phyloP scores from a whole-genome alignment of 2,113 vertebrate genomes.

The Struthidea cinerea region DNA sequence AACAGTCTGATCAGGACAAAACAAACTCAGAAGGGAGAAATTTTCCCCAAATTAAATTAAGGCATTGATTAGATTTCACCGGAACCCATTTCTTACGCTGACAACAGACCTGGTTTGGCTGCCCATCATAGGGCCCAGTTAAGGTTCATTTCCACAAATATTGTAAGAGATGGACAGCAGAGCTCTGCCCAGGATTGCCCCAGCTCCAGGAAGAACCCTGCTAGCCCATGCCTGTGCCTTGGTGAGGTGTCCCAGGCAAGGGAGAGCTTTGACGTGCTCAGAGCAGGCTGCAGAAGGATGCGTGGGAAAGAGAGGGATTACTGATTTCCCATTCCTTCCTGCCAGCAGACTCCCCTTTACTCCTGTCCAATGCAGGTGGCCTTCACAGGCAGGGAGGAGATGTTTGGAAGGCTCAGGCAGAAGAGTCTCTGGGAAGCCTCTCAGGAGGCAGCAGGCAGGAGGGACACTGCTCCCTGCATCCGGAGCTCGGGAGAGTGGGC shows the following conservation, averaged over 20 bases:
- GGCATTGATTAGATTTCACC: background rate
- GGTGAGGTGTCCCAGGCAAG: background rate
- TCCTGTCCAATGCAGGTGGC: background rate
- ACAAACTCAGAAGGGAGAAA: background rate
- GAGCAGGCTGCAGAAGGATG: background rate
- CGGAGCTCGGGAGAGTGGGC: rapidly evolving
- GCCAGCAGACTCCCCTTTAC: background rate
- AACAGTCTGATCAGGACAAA: background rate
- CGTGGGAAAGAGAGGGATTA: no score
- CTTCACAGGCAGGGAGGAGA: background rate
- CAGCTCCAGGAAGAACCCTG: background rate
- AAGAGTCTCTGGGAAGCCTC: background rate
- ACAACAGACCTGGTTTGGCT: background rate
- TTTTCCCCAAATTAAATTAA: background rate
- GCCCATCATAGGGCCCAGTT: background rate
- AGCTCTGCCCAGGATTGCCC: background rate
- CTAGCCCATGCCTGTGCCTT: background rate
- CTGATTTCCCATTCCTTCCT: background rate
- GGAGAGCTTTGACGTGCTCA: rapidly evolving
- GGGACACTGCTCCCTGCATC: background rate
- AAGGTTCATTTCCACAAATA: background rate
- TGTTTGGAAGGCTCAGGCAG: background rate
- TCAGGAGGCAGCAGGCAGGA: background rate
- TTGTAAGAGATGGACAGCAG: background rate
- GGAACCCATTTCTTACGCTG: background rate